These are phyloP conservation scores for Numenius phaeopus DNA, from an alignment of 2,797 vertebrate species.

Conservation along the genomic window DNA sequence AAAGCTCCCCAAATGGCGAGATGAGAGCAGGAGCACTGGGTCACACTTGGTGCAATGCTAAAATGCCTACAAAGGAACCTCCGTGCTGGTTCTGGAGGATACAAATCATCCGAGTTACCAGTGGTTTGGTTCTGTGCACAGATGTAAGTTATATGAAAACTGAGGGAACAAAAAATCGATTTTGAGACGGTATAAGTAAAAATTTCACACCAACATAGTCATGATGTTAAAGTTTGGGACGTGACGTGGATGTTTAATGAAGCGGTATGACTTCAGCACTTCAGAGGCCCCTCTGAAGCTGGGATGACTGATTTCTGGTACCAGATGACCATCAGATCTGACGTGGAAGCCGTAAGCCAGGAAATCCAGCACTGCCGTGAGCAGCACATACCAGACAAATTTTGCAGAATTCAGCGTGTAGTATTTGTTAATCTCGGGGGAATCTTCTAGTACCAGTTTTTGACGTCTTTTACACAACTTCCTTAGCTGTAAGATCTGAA, in stretches of 20 bases:
- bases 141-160: not conserved
- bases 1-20: not conserved
- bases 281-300: not conserved
- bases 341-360: not conserved
- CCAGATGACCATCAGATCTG: not conserved
- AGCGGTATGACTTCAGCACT: not conserved
- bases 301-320: not conserved
- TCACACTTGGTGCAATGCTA: not conserved
- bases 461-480: not conserved
- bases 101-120: not conserved
- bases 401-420: not conserved
- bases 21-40: slow-evolving; percentile 1
- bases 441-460: not conserved
- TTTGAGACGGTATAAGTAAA: not conserved
- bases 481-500: not conserved
- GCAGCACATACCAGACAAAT: not conserved
- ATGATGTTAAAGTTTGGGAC: not conserved
- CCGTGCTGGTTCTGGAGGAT: not conserved
- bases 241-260: not conserved
- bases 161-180: not conserved
- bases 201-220: not conserved
- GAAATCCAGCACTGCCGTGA: not conserved
- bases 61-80: not conserved
- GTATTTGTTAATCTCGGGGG: not conserved
- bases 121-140: not conserved